A percentile compares a stretch with the other conserved stretches of the same genome.
phyloP scores from a whole-genome alignment of 1,140 invertebrate species.

The Papilio xuthus region DNA sequence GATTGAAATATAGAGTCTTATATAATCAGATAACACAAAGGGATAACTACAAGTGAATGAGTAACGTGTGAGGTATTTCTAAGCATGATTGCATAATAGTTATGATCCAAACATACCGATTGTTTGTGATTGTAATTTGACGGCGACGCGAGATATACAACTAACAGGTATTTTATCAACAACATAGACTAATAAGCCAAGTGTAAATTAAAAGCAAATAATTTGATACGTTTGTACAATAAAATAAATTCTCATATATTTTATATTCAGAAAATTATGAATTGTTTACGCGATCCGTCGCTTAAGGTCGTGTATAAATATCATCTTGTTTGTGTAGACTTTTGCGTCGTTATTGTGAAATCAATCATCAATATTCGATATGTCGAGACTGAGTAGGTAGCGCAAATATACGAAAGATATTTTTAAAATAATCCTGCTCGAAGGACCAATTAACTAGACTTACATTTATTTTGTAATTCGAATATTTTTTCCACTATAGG shows the following conservation, averaged over 20 bases:
- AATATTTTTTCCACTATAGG: too few species aligned
- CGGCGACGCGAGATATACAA: background rate
- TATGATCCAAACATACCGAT: background rate
- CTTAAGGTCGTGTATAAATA: background rate
- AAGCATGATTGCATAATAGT: constrained; percentile 12
- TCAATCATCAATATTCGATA: background rate
- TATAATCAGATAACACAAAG: background rate
- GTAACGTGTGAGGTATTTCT: constrained; percentile 15
- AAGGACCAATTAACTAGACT: background rate
- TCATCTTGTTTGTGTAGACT: constrained; percentile 6
- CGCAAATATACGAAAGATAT: background rate
- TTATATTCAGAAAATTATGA: background rate
- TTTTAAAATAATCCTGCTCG: background rate
- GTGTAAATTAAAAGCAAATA: background rate
- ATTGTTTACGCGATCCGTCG: constrained; percentile 6
- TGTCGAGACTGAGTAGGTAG: constrained; percentile 5
- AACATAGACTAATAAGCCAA: background rate
- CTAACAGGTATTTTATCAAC: background rate
- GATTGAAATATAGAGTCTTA: too few species aligned
- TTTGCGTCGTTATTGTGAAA: constrained; percentile 12
- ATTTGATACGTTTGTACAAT: background rate
- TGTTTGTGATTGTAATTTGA: background rate
- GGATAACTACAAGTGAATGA: background rate
- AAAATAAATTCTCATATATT: background rate
- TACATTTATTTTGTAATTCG: too few species aligned